Base-by-base conservation (phyloP, 2,113 vertebrate genomes). In the Chamaea fasciata region DNA sequence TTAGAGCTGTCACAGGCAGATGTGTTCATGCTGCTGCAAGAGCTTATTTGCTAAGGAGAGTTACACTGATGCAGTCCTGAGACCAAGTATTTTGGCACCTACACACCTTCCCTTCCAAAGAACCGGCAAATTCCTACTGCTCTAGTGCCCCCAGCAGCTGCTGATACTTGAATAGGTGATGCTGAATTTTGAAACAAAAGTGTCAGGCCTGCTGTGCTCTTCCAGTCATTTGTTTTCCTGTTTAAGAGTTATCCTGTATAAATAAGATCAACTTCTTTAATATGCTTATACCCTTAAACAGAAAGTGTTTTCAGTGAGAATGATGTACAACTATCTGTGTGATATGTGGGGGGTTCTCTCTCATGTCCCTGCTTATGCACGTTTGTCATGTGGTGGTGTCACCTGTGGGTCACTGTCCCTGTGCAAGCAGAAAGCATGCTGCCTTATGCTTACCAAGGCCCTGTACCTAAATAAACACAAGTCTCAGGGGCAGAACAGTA, bases 321-420 rank as follows among this genome's bases (percentile, higher is more conserved):
- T 42, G 37, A 23, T 80, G 50, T 24, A 27, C 13, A 46, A 2
- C 21, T 75, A 9, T 13, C 3, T 23, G 5, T 39, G 35, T 83
- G 9, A 10, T 49, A 6, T 4, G 2, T 41, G 7, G 33, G 28
- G 27, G 63, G 24, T 22, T 75, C 15, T 24, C 9, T 14, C 20
- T 87, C 4, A 1, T 2, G 30, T 33, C 23, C 18, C 35, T 77
- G 15, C 46, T 56, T 83, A 13, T 0, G 5, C 5, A 2, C 17
- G 2, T n/a, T 80, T 13, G 28, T 76, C 31, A n/a, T 0, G 0
- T 19, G 44, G 3, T 65, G 15, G 4, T 55, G 26, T 74, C 24
- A 65, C 13, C 20, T 0, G 0, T 41, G 20, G 65, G 44, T 85
- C 14, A 31, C 46, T 62, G 78, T 46, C 49, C 11, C 47, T 44